Conservation (phyloP, 1,140 invertebrate genomes). For the Gryon sp. region DNA sequence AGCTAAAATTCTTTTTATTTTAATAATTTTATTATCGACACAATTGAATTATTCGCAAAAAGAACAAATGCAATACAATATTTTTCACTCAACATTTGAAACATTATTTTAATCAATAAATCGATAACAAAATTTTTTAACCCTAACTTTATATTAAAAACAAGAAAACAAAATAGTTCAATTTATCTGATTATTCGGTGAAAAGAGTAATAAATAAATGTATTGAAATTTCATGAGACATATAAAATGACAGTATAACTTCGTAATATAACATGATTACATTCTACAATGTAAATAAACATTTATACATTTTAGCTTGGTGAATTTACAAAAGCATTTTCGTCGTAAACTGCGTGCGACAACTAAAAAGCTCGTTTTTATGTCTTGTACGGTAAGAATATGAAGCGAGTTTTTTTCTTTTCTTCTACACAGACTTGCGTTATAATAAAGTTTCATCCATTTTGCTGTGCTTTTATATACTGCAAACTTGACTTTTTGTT, state of each 20-base stretch:
- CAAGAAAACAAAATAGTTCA: too few relatives aligned
- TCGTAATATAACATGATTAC: conserved; percentile 10
- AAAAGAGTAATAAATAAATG: too few relatives aligned
- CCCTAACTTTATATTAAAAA: too few relatives aligned
- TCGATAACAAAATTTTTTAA: too few relatives aligned
- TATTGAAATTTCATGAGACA: background rate
- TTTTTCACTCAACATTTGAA: too few relatives aligned
- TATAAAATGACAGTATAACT: background rate
- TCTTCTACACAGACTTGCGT: conserved; percentile 20
- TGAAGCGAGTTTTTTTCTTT: conserved; percentile 12
- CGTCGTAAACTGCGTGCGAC: conserved; percentile 9
- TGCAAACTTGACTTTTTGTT: conserved; percentile 26
- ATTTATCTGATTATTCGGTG: too few relatives aligned
- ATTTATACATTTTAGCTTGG: conserved; percentile 3
- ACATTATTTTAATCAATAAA: too few relatives aligned
- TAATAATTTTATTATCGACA: too few relatives aligned
- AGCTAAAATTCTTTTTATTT: background rate
- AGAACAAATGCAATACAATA: too few relatives aligned
- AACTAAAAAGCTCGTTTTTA: conserved; percentile 8
- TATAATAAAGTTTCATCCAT: conserved; percentile 33
- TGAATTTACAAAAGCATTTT: conserved; percentile 7
- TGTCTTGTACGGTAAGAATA: conserved; percentile 12
- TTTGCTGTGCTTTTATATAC: conserved; percentile 22
- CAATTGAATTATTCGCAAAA: conserved; percentile 17
- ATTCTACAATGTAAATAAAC: conserved; percentile 4